These are phyloP conservation scores for Salvelinus fontinalis DNA, from an alignment of 2,113 vertebrate genomes.

Conservation along the genomic window DNA sequence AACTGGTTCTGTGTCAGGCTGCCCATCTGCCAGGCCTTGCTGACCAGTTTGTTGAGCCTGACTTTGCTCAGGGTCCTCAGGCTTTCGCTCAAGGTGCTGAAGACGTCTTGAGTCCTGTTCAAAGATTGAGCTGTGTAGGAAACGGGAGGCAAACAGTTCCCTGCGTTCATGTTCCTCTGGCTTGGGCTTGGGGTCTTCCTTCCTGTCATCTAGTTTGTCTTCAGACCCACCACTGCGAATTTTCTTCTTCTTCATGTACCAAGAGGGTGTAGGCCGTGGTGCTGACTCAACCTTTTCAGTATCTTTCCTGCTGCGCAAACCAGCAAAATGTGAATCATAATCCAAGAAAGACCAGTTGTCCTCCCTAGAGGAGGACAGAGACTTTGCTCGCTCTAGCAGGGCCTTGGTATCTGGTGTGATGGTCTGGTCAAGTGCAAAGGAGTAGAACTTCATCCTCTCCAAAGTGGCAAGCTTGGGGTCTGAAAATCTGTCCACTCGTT, in stretches of 20 bases:
- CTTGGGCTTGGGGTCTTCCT: constrained; percentile 95
- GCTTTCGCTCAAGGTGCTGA: constrained; percentile 91
- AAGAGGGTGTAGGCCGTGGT: constrained; percentile 91
- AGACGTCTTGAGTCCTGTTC: constrained; percentile 94
- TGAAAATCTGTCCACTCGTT: constrained; percentile 86
- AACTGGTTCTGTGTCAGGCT: constrained; percentile 82
- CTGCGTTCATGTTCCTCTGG: constrained; percentile 92
- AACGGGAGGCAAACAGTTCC: constrained; percentile 94
- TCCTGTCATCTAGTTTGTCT: constrained; percentile 92
- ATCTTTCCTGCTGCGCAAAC: constrained; percentile 91
- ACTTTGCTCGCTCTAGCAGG: constrained; percentile 95
- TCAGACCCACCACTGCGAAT: constrained; percentile 90
- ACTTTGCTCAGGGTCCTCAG: constrained; percentile 84
- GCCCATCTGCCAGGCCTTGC: constrained; percentile 76
- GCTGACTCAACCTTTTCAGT: constrained; percentile 93
- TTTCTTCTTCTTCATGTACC: constrained; percentile 99
- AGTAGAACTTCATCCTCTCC: constrained; percentile 96
- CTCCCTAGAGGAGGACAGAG: constrained; percentile 93
- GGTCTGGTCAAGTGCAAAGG: constrained; percentile 93
- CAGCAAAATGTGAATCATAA: constrained; percentile 90
- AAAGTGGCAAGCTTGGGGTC: constrained; percentile 87
- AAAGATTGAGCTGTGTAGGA: constrained; percentile 96
- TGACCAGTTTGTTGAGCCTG: constrained; percentile 76
- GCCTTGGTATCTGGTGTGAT: constrained; percentile 98
- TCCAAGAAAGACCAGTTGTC: constrained; percentile 99